Evolutionary conservation across 2,888 invertebrate genomes (phyloP).

Genomic region (Leptopilina myrica): DNA sequence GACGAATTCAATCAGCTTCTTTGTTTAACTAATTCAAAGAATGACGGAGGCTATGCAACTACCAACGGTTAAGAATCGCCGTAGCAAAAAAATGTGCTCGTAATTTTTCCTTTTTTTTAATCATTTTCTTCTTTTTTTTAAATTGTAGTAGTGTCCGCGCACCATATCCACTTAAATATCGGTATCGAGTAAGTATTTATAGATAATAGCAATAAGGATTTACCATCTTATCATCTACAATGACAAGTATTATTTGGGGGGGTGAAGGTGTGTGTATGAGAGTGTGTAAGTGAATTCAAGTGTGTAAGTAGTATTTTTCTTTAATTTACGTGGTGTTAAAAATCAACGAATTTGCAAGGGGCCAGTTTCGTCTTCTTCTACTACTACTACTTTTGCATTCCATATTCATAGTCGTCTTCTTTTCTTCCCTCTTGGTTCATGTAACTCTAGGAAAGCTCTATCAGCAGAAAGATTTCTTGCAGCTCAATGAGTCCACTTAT

Average conservation of each 20-base stretch:
- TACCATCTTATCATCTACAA: slow-evolving; percentile 73
- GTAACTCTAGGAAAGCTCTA: slow-evolving; percentile 57
- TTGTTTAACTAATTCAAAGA: not conserved
- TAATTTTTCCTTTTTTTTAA: slow-evolving; percentile 34
- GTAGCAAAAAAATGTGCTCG: slow-evolving; percentile 32
- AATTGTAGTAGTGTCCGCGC: slow-evolving; percentile 48
- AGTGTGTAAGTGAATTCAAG: slow-evolving; percentile 51
- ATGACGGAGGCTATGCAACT: slow-evolving; percentile 24
- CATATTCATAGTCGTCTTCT: slow-evolving; percentile 54
- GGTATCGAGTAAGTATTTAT: slow-evolving; percentile 72
- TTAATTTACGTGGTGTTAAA: slow-evolving; percentile 63
- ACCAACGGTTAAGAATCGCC: slow-evolving; percentile 28
- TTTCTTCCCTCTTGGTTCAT: slow-evolving; percentile 55
- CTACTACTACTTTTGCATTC: slow-evolving; percentile 57
- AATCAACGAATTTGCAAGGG: slow-evolving; percentile 61
- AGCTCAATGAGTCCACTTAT: slow-evolving; percentile 77
- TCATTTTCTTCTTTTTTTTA: slow-evolving; percentile 27
- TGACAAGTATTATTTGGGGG: slow-evolving; percentile 71
- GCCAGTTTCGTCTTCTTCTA: slow-evolving; percentile 62
- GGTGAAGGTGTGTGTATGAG: slow-evolving; percentile 57
- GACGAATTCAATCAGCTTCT: not conserved
- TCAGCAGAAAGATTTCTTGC: slow-evolving; percentile 53
- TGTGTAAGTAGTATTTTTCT: slow-evolving; percentile 59
- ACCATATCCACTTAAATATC: slow-evolving; percentile 62
- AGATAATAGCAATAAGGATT: slow-evolving; percentile 73